phyloP scores from a whole-genome alignment of 2,113 vertebrate species.

The Himantopus leucocephalus region DNA sequence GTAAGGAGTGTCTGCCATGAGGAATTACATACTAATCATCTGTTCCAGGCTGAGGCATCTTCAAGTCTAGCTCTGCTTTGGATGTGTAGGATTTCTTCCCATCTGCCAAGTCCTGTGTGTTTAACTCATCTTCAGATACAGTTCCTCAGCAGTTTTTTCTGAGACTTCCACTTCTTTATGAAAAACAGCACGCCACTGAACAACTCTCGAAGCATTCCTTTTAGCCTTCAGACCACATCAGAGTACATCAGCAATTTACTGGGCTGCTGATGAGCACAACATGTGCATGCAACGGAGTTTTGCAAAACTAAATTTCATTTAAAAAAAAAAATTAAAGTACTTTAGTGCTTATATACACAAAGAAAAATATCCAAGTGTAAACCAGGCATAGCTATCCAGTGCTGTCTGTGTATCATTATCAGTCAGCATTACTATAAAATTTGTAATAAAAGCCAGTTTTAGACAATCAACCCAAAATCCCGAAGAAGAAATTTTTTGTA shows the following conservation, averaged over 20 bases:
- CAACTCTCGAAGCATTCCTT: not conserved
- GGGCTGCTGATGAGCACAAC: not conserved
- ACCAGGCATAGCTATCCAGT: not conserved
- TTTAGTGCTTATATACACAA: not conserved
- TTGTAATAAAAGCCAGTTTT: not conserved
- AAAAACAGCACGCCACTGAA: not conserved
- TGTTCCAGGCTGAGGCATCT: not conserved
- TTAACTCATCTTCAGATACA: not conserved
- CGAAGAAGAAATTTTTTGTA: not conserved
- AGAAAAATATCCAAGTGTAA: not conserved
- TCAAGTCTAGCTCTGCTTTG: not conserved
- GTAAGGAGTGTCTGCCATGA: accelerated
- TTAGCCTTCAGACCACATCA: not conserved
- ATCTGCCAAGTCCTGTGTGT: not conserved
- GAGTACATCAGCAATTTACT: not conserved
- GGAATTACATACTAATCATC: not conserved
- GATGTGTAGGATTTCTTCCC: not conserved
- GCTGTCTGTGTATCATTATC: not conserved
- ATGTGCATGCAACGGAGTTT: not conserved
- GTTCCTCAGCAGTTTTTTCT: not conserved
- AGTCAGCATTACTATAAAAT: not conserved
- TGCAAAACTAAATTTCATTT: not conserved
- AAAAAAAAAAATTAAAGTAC: not conserved
- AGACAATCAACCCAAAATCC: not conserved
- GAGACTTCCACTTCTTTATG: not conserved